Evolutionary conservation across 2,888 invertebrate genomes (phyloP).

Genomic region (Eudasyphora cyanicolor): DNA sequence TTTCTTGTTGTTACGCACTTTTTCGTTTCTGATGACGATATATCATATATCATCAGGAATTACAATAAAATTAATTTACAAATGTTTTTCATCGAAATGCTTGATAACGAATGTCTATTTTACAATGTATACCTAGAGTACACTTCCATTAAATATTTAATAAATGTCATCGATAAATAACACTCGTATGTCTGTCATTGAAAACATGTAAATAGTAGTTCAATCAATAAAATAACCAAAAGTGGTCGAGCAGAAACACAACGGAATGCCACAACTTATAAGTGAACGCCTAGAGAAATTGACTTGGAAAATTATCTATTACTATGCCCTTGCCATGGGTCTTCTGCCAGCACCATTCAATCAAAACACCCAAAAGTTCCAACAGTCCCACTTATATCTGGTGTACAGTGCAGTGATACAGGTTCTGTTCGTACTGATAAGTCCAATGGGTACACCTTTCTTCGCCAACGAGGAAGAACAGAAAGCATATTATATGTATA

Average conservation of each 20-base stretch:
- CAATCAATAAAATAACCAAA: not conserved
- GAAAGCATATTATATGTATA: not conserved
- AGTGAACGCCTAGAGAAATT: not conserved
- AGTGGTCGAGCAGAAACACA: not conserved
- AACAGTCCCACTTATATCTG: not conserved
- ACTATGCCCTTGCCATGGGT: constrained; percentile 31
- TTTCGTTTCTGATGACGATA: too few relatives aligned
- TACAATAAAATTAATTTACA: too few relatives aligned
- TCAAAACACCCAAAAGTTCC: not conserved
- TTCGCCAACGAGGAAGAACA: not conserved
- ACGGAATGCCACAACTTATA: constrained; percentile 30
- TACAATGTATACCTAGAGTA: too few relatives aligned
- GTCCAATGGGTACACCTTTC: not conserved
- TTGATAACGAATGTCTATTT: too few relatives aligned
- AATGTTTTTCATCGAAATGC: too few relatives aligned
- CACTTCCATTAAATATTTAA: too few relatives aligned
- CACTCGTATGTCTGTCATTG: too few relatives aligned
- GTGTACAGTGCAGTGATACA: constrained; percentile 39
- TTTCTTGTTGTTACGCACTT: too few relatives aligned
- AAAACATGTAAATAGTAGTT: too few relatives aligned
- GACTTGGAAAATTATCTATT: constrained; percentile 7
- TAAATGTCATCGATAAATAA: too few relatives aligned
- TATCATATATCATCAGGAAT: too few relatives aligned
- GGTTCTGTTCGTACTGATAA: not conserved
- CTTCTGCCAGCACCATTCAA: constrained; percentile 35